phyloP scores from a whole-genome alignment of 2,113 vertebrate species.

The Zosterops pallidus region DNA sequence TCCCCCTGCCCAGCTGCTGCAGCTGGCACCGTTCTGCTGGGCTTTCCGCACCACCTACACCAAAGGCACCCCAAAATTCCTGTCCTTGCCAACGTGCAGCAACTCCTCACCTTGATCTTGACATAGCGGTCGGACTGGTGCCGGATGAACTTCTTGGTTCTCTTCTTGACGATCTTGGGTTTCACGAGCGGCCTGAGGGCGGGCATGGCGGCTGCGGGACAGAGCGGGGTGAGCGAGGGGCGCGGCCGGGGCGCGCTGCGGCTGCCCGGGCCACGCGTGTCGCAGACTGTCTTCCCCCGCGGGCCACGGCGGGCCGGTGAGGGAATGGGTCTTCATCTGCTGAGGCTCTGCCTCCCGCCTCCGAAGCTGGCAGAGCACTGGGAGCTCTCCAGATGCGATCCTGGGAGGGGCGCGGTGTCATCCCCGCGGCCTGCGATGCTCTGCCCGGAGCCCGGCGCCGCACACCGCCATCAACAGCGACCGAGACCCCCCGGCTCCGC shows the following conservation, averaged over 20 bases:
- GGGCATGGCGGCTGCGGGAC: slow-evolving; percentile 83
- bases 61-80: fast-evolving
- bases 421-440: not conserved
- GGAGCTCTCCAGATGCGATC: slow-evolving; percentile 76
- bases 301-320: slow-evolving; percentile 23
- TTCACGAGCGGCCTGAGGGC: slow-evolving; percentile 92
- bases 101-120: slow-evolving; percentile 85
- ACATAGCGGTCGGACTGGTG: slow-evolving; percentile 98
- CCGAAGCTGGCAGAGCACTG: slow-evolving; percentile 75
- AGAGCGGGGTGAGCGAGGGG: not conserved
- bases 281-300: slow-evolving; percentile 74
- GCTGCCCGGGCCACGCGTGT: not conserved
- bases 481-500: not conserved
- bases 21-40: not conserved
- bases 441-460: not conserved
- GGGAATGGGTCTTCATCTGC: slow-evolving; percentile 77
- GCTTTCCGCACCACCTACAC: fast-evolving
- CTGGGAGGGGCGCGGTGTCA: not conserved
- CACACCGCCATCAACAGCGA: not conserved
- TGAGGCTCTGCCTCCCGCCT: slow-evolving; percentile 70
- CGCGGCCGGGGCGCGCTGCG: fast-evolving
- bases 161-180: slow-evolving; percentile 94
- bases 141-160: slow-evolving; percentile 98
- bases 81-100: fast-evolving
- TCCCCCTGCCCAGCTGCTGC: not conserved